Evolutionary conservation across 2,797 vertebrate genomes (phyloP), one percentile per base, ranked within the genome.

Genomic region (Arctocebus calabarensis): DNA sequence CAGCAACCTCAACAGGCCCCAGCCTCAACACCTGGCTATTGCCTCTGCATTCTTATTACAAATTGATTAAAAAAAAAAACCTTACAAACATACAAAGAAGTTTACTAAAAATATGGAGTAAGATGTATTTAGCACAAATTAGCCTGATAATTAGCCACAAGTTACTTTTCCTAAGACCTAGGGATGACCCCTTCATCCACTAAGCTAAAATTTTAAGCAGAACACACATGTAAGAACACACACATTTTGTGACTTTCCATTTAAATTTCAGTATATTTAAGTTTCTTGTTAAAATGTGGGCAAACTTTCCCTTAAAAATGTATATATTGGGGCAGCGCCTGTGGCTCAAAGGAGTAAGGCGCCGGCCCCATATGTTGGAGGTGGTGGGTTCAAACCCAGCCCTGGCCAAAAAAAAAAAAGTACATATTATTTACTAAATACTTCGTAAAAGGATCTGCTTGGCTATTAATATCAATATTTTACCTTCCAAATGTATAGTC

Each of bases 1-100:
- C n/a, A n/a, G n/a, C n/a, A n/a, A n/a, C n/a, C n/a, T n/a, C n/a
- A n/a, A n/a, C n/a, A n/a, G n/a, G n/a, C n/a, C n/a, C n/a, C n/a
- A n/a, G n/a, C n/a, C n/a, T n/a, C n/a, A n/a, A n/a, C n/a, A n/a
- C n/a, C n/a, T n/a, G n/a, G n/a, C n/a, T n/a, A n/a, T n/a, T 13
- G 45, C 34, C 45, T 73, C 37, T 84, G 40, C 82, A 55, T 94
- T 93, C 77, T 73, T 88, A 83, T 57, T 82, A 88, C 17, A 70
- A 94, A 61, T 48, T 55, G 25, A 74, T 79, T 32, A 19, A 84
- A 68, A 94, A 34, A 48, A 73, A 81, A 70, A 32, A 13, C 8
- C 13, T 34, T 40, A 14, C n/a, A 70, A 79, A 91, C 29, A 74
- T 71, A 64, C 84, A 89, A 88, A 85, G 68, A n/a, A n/a, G 27